These are phyloP conservation scores for Ennomos quercinarius DNA, from an alignment of 2,888 invertebrate species.

Conservation along the genomic window DNA sequence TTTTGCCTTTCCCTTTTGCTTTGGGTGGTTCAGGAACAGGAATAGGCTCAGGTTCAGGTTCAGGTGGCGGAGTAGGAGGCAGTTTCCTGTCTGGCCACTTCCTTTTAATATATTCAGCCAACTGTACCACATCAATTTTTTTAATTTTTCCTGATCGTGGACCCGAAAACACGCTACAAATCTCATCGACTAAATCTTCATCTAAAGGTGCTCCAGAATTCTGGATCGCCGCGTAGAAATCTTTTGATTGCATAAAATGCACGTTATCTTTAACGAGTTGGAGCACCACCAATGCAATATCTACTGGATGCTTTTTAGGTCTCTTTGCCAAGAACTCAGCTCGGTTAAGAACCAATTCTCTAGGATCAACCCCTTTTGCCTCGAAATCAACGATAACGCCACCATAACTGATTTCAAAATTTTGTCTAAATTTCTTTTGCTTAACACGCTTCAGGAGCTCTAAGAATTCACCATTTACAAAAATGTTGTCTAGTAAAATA, in stretches of 20 bases:
- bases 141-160: slow-evolving; percentile 52
- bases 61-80: slow-evolving; percentile 62
- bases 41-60: slow-evolving; percentile 30
- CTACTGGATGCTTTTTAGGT: slow-evolving; percentile 50
- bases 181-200: slow-evolving; percentile 54
- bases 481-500: slow-evolving; percentile 61
- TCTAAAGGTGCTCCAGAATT: slow-evolving; percentile 50
- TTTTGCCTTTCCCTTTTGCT: slow-evolving; percentile 26
- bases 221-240: slow-evolving; percentile 45
- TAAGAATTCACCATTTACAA: slow-evolving; percentile 54
- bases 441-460: slow-evolving; percentile 44
- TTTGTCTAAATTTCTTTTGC: slow-evolving; percentile 45
- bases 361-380: slow-evolving; percentile 50
- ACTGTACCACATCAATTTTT: slow-evolving; percentile 49
- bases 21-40: neutral
- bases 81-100: slow-evolving; percentile 68
- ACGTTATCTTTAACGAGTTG: slow-evolving; percentile 56
- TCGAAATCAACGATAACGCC: slow-evolving; percentile 43
- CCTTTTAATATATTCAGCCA: slow-evolving; percentile 61
- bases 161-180: slow-evolving; percentile 55
- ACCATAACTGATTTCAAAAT: slow-evolving; percentile 57
- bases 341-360: slow-evolving; percentile 61
- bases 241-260: slow-evolving; percentile 47
- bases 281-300: slow-evolving; percentile 57
- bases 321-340: slow-evolving; percentile 57